Evolutionary conservation across 2,797 vertebrate genomes (phyloP).

Genomic region (Nannoperca obscura): DNA sequence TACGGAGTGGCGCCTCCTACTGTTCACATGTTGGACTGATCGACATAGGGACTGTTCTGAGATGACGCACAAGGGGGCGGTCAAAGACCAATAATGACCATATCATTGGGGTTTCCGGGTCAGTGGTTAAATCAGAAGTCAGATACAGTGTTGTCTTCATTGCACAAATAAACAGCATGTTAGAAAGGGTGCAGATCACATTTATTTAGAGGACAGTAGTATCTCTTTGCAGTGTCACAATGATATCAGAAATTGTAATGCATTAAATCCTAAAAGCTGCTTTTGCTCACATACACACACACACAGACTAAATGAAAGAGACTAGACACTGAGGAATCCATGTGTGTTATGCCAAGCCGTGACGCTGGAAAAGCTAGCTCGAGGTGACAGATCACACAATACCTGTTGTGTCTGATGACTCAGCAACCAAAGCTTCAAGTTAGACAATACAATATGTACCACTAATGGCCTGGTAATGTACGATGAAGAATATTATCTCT

Average conservation of each 20-base stretch:
- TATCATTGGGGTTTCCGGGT: background rate
- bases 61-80: slow-evolving; percentile 41
- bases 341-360: background rate
- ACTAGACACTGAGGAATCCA: slow-evolving; percentile 14
- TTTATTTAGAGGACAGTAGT: background rate
- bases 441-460: background rate
- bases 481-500: background rate
- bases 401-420: slow-evolving; percentile 31
- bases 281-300: background rate
- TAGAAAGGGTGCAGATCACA: background rate
- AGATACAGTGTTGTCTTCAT: background rate
- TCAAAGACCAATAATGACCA: slow-evolving; percentile 41
- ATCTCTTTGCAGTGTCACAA: background rate
- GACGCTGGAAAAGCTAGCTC: background rate
- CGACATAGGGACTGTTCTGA: background rate
- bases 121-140: slow-evolving; percentile 3
- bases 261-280: background rate
- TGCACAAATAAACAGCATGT: background rate
- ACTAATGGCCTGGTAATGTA: background rate
- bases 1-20: slow-evolving; percentile 24
- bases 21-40: slow-evolving; percentile 19
- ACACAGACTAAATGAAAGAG: background rate
- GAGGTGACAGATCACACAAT: background rate
- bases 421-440: background rate
- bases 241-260: background rate